These are phyloP conservation scores for Myoxocephalus aenaeus DNA, from an alignment of 2,797 vertebrate species.

Conservation along the genomic window DNA sequence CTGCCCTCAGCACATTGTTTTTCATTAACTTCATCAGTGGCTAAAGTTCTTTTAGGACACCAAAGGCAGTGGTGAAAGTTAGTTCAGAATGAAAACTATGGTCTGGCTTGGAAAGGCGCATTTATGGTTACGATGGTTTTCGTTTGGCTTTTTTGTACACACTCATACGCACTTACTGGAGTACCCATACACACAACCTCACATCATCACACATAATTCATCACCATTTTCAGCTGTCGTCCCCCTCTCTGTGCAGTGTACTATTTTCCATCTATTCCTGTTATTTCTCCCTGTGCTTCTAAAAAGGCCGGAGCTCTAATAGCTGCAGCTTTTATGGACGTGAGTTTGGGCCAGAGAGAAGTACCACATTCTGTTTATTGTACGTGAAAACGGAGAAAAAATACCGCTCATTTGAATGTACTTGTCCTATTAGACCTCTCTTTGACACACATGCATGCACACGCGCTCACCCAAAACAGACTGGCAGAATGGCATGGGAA, in stretches of 20 bases:
- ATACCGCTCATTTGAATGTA: conserved; percentile 37
- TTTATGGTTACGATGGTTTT: conserved; percentile 43
- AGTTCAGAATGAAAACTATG: conserved; percentile 17
- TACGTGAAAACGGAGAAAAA: conserved; percentile 23
- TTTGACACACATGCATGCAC: conserved; percentile 46
- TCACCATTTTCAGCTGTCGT: conserved; percentile 25
- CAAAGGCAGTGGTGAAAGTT: conserved; percentile 27
- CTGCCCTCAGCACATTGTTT: conserved; percentile 48
- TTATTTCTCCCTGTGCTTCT: conserved; percentile 12
- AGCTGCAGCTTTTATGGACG: conserved; percentile 10
- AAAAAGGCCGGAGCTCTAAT: background rate
- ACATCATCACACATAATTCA: conserved; percentile 40
- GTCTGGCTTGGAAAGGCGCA: conserved; percentile 26
- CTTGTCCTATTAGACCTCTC: conserved; percentile 35
- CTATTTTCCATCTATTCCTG: conserved; percentile 27
- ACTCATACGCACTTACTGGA: conserved; percentile 13
- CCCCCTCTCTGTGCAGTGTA: conserved; percentile 11
- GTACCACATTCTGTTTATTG: conserved; percentile 37
- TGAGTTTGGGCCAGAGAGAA: conserved; percentile 18
- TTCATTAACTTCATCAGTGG: conserved; percentile 28
- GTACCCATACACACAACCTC: conserved; percentile 31
- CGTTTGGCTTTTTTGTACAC: conserved; percentile 28
- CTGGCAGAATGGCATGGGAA: conserved; percentile 58
- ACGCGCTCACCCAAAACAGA: conserved; percentile 39
- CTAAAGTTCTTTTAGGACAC: conserved; percentile 23